Evolutionary conservation across 2,797 vertebrate species (phyloP).

Genomic region (Sebastolobus alascanus): DNA sequence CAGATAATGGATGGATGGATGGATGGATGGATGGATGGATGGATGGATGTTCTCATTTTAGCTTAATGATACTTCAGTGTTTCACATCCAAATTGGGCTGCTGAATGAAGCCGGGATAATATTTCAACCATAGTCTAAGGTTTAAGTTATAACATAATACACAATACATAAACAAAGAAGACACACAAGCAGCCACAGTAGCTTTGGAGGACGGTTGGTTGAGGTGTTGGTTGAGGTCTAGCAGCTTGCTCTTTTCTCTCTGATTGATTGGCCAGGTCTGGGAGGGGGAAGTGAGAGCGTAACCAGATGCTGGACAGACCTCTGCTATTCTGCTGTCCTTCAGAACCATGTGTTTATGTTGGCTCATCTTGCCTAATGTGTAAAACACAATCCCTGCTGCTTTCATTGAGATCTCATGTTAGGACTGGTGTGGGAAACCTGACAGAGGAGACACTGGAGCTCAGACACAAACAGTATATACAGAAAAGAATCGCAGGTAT

Average conservation of each 20-base stretch:
- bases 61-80: not conserved
- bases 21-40: too few species aligned
- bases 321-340: slow-evolving; percentile 77
- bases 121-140: not conserved
- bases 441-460: slow-evolving; percentile 1
- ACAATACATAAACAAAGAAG: not conserved
- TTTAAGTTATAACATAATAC: not conserved
- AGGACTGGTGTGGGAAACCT: slow-evolving; percentile 9
- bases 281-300: slow-evolving; percentile 61
- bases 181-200: slow-evolving; percentile 1
- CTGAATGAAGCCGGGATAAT: not conserved
- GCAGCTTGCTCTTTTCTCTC: slow-evolving; percentile 41
- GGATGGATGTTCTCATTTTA: too few species aligned
- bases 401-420: slow-evolving; percentile 41
- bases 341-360: slow-evolving; percentile 76
- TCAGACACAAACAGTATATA: not conserved
- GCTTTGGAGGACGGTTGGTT: slow-evolving; percentile 3
- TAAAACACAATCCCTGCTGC: slow-evolving; percentile 76
- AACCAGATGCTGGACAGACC: slow-evolving; percentile 75
- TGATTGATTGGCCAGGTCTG: slow-evolving; percentile 78
- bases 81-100: not conserved
- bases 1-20: too few species aligned
- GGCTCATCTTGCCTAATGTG: slow-evolving; percentile 73
- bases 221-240: slow-evolving; percentile 20
- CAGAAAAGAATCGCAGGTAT: not conserved